phyloP scores from a whole-genome alignment of 2,888 invertebrate genomes.

The Adelphocoris suturalis region DNA sequence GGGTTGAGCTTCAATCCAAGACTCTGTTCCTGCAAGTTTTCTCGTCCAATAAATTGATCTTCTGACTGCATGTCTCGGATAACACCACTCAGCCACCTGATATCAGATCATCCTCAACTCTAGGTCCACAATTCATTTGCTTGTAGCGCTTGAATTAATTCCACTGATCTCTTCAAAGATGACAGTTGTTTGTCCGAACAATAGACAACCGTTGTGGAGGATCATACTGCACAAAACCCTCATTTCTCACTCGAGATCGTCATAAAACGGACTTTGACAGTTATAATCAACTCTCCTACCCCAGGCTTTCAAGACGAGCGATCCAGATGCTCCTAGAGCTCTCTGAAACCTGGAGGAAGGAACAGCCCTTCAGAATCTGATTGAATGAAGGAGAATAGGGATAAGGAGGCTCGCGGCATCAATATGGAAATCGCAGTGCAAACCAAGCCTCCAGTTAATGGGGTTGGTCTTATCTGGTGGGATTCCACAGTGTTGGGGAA shows the following conservation, averaged over 20 bases:
- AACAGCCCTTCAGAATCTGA: constrained; percentile 33
- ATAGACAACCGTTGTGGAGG: no score
- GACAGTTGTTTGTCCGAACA: no score
- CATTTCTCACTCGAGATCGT: neutral
- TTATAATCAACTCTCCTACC: neutral
- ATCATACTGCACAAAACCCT: no score
- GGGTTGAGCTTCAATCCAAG: no score
- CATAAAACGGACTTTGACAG: constrained; percentile 12
- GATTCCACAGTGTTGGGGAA: neutral
- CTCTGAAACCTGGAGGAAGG: neutral
- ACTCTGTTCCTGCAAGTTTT: no score
- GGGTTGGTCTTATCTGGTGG: constrained; percentile 42
- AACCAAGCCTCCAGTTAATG: constrained; percentile 47
- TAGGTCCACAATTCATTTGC: no score
- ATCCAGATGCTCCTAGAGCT: neutral
- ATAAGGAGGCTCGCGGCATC: constrained; percentile 35
- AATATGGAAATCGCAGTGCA: constrained; percentile 49
- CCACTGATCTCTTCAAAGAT: no score
- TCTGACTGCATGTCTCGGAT: no score
- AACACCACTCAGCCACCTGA: no score
- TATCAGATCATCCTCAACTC: no score
- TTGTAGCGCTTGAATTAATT: no score
- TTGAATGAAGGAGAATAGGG: constrained; percentile 52
- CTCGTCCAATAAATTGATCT: no score
- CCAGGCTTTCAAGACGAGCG: neutral